phyloP scores from a whole-genome alignment of 2,797 vertebrate species.

The Chelidonichthys spinosus region DNA sequence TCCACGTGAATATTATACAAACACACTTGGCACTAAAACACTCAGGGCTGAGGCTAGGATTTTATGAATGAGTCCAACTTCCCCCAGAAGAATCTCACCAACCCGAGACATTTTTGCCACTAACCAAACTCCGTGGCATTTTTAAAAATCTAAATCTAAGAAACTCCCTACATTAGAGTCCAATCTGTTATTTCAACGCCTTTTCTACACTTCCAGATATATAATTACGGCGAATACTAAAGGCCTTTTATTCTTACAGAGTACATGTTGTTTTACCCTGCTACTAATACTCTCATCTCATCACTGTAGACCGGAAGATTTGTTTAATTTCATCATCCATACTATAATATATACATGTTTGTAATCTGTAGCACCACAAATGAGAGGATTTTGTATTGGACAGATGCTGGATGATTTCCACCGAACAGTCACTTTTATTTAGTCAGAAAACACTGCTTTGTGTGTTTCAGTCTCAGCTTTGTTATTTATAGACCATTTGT shows the following conservation, averaged over 20 bases:
- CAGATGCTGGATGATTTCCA: no score
- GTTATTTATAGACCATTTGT: background rate
- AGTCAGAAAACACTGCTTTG: background rate
- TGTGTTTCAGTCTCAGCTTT: background rate
- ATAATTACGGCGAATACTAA: background rate
- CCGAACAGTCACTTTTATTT: background rate
- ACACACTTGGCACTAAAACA: background rate
- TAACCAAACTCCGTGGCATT: background rate
- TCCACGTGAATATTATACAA: background rate
- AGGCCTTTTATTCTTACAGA: background rate
- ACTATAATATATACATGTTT: background rate
- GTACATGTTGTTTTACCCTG: background rate
- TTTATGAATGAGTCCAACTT: background rate
- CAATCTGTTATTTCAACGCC: background rate
- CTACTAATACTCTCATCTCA: conserved; percentile 1
- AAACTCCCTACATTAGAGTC: background rate
- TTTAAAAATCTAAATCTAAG: background rate
- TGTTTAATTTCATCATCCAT: background rate
- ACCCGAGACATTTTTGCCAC: background rate
- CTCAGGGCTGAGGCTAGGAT: background rate
- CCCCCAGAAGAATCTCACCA: background rate
- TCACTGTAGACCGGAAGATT: background rate
- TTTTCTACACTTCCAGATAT: background rate
- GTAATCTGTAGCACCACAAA: background rate
- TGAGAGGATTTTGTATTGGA: background rate